A percentile compares a stretch with the other conserved stretches of the same genome.
Conservation (phyloP, 2,113 vertebrate species). For the Ptychochromis oligacanthus region DNA sequence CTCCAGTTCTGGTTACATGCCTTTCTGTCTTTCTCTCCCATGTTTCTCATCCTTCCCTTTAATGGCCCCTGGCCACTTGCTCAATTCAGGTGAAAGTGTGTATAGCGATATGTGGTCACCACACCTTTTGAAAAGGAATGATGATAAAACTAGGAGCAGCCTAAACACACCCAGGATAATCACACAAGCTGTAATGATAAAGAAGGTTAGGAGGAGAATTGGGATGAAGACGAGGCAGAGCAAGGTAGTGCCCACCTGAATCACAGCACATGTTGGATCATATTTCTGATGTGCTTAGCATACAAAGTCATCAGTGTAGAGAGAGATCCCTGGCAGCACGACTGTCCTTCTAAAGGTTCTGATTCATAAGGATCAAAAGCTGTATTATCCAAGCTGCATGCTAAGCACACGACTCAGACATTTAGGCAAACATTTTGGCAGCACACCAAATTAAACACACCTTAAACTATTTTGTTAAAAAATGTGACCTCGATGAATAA, state of each 20-base stretch:
- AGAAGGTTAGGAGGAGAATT: background rate
- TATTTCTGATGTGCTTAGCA: slow-evolving; percentile 1
- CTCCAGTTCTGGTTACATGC: background rate
- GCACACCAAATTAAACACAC: background rate
- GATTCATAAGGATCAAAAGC: background rate
- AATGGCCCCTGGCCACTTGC: background rate
- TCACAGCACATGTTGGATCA: background rate
- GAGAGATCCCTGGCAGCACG: background rate
- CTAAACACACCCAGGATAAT: slow-evolving; percentile 55
- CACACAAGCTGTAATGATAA: background rate
- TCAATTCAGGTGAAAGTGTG: slow-evolving; percentile 46
- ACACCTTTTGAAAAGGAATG: slow-evolving; percentile 68
- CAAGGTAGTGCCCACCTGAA: background rate
- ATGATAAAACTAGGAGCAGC: slow-evolving; percentile 55
- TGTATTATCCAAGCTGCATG: background rate
- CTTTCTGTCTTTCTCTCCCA: background rate
- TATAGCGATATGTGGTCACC: slow-evolving; percentile 21
- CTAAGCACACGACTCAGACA: background rate
- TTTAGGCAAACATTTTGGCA: background rate
- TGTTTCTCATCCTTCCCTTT: background rate
- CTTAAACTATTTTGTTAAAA: background rate
- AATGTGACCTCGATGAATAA: background rate
- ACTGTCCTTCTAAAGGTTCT: background rate
- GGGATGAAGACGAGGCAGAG: background rate
- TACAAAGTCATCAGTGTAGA: background rate